Base-by-base conservation (phyloP, 2,797 vertebrate species). In the Acrocephalus scirpaceus region DNA sequence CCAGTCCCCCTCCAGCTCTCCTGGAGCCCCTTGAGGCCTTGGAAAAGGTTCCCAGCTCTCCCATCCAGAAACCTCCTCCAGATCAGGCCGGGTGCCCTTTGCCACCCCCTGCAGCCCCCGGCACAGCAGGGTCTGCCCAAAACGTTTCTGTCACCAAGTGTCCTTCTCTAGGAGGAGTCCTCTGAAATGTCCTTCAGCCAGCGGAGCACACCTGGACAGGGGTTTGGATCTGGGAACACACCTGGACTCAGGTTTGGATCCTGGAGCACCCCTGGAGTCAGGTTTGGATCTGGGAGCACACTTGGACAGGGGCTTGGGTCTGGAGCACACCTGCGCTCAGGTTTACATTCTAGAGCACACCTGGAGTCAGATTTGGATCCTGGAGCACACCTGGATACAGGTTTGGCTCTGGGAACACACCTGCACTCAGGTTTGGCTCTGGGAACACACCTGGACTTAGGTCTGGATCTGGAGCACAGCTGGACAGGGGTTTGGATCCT, bases 401-500 rank as follows among this genome's bases (percentile, higher is more conserved):
- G 36, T 36, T 36, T 36, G 36, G 36, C 36, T 36, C 36, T 36
- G 36, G 36, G 36, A 36, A 36, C 36, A 36, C 36, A 36, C 36
- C 44, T 22, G 36, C 15, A 7, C 20, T 5, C 4, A 3, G 65
- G 26, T 51, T 60, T 30, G 54, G n/a, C 0, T 26, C 42, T 14
- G 2, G 4, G 64, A 23, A 0, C 30, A 18, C 32, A 65, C 6
- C 44, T 13, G 60, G 38, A 12, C 60, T 5, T 4, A 1, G 15
- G 20, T 23, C 25, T 58, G 73, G 36, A 5, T 44, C 17, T 16
- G 16, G 16, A 44, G 42, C 16, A 44, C 42, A 44, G 7, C 42
- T 44, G 42, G 42, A 44, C 16, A 44, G 16, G 14, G 42, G 42
- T 44, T 44, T 44, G 42, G 42, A 16, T 44, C 16, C 7, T 4